Conservation (phyloP, 2,888 invertebrate genomes). For the Drosophila tanythrix region DNA sequence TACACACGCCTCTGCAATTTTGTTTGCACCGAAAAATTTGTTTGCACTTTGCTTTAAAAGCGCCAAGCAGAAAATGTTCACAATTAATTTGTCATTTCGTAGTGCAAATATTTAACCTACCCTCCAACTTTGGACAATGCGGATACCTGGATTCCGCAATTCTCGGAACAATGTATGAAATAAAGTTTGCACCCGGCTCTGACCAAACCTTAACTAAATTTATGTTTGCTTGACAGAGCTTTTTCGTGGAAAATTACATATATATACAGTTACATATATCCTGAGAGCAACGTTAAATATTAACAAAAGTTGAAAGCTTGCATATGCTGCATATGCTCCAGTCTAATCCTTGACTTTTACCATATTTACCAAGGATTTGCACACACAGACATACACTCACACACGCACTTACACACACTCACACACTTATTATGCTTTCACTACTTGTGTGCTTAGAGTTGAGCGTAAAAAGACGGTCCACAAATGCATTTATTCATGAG, state of each 20-base stretch:
- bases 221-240: constrained; percentile 23
- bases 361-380: constrained; percentile 54
- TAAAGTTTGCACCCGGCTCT: neutral
- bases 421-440: neutral
- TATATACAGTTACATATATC: constrained; percentile 9
- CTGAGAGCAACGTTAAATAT: constrained; percentile 52
- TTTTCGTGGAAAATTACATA: constrained; percentile 33
- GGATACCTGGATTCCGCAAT: constrained; percentile 6
- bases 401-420: neutral
- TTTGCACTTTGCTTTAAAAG: constrained; percentile 56
- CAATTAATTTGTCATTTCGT: constrained; percentile 70
- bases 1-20: constrained; percentile 39
- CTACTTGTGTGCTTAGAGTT: constrained; percentile 15
- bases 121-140: constrained; percentile 15
- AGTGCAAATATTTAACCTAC: constrained; percentile 53
- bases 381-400: constrained; percentile 21
- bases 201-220: constrained; percentile 37
- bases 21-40: constrained; percentile 61
- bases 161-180: neutral
- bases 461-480: constrained; percentile 48
- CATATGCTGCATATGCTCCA: constrained; percentile 52
- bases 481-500: constrained; percentile 70
- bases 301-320: constrained; percentile 58
- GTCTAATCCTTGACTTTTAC: constrained; percentile 56
- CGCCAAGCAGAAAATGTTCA: constrained; percentile 46